phyloP scores from a whole-genome alignment of 2,113 vertebrate species.

The Malurus alboscapulatus region DNA sequence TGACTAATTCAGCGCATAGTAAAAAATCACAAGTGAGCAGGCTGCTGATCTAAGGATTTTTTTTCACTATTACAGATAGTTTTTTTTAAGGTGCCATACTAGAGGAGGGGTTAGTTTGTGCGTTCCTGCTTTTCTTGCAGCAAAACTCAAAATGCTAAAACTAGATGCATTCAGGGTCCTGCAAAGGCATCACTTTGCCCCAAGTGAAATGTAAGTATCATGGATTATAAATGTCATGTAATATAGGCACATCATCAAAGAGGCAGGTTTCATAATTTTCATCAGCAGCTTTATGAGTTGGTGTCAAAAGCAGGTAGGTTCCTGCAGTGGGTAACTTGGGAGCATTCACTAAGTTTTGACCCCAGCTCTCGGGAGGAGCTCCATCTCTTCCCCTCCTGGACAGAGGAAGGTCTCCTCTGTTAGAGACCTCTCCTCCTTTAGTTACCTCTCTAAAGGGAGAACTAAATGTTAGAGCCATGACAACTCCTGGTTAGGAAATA shows the following conservation, averaged over 20 bases:
- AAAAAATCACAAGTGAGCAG: background rate
- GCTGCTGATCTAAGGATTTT: background rate
- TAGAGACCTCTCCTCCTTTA: too few relatives aligned
- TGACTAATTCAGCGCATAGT: background rate
- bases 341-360: background rate
- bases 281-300: background rate
- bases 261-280: background rate
- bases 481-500: background rate
- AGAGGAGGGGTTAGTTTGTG: background rate
- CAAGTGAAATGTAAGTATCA: background rate
- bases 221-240: background rate
- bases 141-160: background rate
- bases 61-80: background rate
- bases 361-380: background rate
- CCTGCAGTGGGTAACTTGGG: background rate
- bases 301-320: background rate
- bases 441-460: rapidly evolving
- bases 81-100: background rate
- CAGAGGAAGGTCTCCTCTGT: background rate
- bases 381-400: background rate
- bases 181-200: background rate
- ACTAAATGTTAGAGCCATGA: rapidly evolving
- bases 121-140: background rate
- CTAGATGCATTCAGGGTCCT: background rate
- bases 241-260: background rate